Percentiles rank a stretch among this genome's conserved stretches.
Conservation (phyloP, 2,113 vertebrate species). For the Orthonyx spaldingii region DNA sequence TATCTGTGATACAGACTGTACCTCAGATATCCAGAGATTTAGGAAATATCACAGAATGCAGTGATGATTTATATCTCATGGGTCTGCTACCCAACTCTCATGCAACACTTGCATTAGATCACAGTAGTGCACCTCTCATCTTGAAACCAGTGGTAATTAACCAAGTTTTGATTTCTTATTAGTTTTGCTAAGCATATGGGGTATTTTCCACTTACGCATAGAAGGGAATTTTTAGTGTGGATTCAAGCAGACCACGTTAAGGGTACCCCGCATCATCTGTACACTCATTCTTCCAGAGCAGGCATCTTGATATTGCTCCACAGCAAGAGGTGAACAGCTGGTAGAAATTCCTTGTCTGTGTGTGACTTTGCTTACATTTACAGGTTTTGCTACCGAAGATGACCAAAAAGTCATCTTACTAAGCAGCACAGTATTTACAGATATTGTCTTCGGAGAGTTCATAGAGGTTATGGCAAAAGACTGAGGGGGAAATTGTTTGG, state of each 20-base stretch:
- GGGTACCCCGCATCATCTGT: neutral
- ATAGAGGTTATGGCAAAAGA: neutral
- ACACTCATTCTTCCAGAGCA: neutral
- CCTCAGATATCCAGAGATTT: neutral
- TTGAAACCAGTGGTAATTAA: neutral
- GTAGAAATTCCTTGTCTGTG: neutral
- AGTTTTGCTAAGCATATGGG: neutral
- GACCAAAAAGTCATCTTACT: neutral
- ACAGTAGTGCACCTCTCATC: neutral
- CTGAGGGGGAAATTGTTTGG: neutral
- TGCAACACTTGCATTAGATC: neutral
- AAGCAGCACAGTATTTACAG: neutral
- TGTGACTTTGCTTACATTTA: neutral
- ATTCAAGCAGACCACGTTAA: neutral
- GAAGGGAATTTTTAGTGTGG: neutral
- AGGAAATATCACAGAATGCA: neutral
- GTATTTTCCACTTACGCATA: accelerated
- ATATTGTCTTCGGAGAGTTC: neutral
- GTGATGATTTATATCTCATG: neutral
- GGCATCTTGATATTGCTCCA: neutral
- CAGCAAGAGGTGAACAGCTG: neutral
- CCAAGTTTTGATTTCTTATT: neutral
- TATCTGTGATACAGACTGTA: neutral
- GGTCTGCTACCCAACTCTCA: neutral
- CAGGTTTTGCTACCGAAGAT: neutral